Evolutionary conservation across 2,797 vertebrate genomes (phyloP), one percentile per base, ranked within the genome.

Genomic region (Discoglossus pictus): DNA sequence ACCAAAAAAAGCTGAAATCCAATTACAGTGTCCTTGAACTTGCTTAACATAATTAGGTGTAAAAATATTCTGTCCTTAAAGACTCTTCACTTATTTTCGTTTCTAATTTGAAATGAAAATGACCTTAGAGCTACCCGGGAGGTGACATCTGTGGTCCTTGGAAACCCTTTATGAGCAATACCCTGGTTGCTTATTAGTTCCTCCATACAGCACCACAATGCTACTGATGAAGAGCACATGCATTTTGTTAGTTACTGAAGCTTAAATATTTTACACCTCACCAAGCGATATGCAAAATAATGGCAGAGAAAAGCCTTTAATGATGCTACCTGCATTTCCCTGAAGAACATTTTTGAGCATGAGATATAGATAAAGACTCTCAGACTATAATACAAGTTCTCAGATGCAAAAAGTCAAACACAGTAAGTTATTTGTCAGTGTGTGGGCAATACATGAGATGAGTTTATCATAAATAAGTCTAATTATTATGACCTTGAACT

Each of bases 41-140:
- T 58, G 52, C 60, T 70, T 70, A 63, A 56, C 68, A 63, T 70
- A 70, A 70, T 70, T 64, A 64, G 60, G 68, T 64, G 52, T 51
- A 64, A 64, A 70, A 63, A 70, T 63, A 70, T 70, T 64, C 60
- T 64, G 52, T 64, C 34, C 52, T 63, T 64, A 70, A 70, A 70
- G 52, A 51, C 68, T 64, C 24, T 63, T 56, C 43, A 56, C 68
- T 70, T 63, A 58, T 56, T 63, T 70, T 64, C 36, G 4, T 51
- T 64, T 42, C 68, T 64, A 63, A 70, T 70, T 70, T 64, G 60
- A 58, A 70, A 70, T 70, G 68, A 70, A 70, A 70, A 70, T 64
- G 68, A 70, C 68, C 68, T 70, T 44, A 64, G 35, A 43, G 52
- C 68, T 64, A 51, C 68, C 55, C 35, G 35, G 44, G 51, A 70